Evolutionary conservation across 2,888 invertebrate species (phyloP), one percentile per base, ranked within the genome.

Genomic region (Metellina segmentata): DNA sequence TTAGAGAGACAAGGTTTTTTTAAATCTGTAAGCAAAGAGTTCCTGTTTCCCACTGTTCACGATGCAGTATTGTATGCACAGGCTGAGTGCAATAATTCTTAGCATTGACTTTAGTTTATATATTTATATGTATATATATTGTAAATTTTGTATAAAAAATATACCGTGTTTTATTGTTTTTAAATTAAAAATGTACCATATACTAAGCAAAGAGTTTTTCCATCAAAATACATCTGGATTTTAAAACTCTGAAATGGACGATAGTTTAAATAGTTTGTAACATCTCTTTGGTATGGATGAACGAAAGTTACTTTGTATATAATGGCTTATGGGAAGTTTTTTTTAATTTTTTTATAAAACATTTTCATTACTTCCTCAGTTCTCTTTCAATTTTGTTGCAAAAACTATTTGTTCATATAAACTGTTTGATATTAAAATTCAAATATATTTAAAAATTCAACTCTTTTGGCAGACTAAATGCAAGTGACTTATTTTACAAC

Each of bases 11-110:
- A 92, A 74, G 91, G 91, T 34, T 92, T 92, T 71, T 92, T 92
- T 6, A 85, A 88, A 9, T 85, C 85, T 81, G 91, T 92, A 52
- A 92, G 91, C 34, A 88, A 79, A 85, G 89, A 92, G 6, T 90
- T 81, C 52, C 48, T 93, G 61, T 93, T 92, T 19, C 93, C 93
- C 9, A 93, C 93, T 74, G 93, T 93, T 19, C 91, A 93, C 83
- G 79, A 93, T 90, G 90, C 91, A 90, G 82, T 94, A 85, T 85
- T 92, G 81, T 92, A 89, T 52, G 91, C 91, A 89, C 79, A 89
- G 34, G 88, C 88, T 85, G 88, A 85, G 81, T 89, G 91, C 51
- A 53, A 34, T 51, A 51, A 71, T 69, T 92, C 91, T n/a, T 89
- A 92, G 91, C 89, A 92, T 19, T 61, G 19, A 69, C 52, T n/a